Conservation (phyloP, 2,888 invertebrate genomes). For the Orthosia gothica region DNA sequence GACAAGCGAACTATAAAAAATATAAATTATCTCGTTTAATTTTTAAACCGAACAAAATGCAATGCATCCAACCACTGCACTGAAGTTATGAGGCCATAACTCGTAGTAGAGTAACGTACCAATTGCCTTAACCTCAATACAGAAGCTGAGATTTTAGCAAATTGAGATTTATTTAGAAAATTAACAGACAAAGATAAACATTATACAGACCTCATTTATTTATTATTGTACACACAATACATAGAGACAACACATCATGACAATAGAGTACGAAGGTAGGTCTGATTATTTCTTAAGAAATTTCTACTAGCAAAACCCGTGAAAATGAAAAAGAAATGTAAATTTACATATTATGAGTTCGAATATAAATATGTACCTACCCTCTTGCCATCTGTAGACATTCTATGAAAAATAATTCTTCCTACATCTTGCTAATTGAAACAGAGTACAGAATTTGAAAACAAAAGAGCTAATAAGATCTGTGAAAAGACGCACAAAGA, state of each 20-base stretch:
- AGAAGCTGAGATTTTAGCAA: constrained; percentile 11
- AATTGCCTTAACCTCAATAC: constrained; percentile 18
- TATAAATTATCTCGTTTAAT: constrained; percentile 16
- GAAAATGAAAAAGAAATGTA: too few relatives aligned
- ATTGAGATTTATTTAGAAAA: not conserved
- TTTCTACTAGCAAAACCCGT: too few relatives aligned
- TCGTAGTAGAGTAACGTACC: constrained; percentile 11
- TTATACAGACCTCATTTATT: too few relatives aligned
- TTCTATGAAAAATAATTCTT: not conserved
- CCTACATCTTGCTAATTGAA: not conserved
- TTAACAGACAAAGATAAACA: not conserved
- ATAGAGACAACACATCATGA: too few relatives aligned
- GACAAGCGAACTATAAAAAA: constrained; percentile 27
- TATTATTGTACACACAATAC: too few relatives aligned
- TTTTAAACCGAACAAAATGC: constrained; percentile 20
- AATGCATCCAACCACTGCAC: constrained; percentile 9
- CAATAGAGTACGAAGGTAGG: too few relatives aligned
- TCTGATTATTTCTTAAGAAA: too few relatives aligned
- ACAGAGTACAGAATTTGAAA: constrained; percentile 3
- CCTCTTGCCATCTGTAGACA: not conserved
- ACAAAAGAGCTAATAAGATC: constrained; percentile 15
- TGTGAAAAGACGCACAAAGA: constrained; percentile 14
- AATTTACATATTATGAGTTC: too few relatives aligned
- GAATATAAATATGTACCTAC: too few relatives aligned
- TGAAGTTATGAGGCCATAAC: constrained; percentile 26